phyloP scores from a whole-genome alignment of 2,113 vertebrate genomes.

The Misgurnus anguillicaudatus region DNA sequence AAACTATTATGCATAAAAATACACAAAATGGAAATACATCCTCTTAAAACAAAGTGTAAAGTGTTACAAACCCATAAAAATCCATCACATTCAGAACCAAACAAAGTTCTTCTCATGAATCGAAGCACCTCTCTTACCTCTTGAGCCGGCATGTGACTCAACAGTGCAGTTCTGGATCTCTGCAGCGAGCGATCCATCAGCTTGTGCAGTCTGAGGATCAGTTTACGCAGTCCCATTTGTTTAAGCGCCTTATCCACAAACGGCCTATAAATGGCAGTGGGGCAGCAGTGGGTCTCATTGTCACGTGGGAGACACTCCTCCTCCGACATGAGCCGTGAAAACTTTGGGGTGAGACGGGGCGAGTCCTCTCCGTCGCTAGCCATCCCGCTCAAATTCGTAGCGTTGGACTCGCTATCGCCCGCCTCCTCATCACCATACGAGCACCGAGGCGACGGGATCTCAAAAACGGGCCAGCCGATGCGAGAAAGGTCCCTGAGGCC shows the following conservation, averaged over 20 bases:
- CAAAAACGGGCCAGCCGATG: conserved; percentile 98
- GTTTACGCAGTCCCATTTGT: conserved; percentile 97
- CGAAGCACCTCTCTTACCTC: conserved; percentile 77
- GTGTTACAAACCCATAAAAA: background rate
- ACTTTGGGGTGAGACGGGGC: conserved; percentile 72
- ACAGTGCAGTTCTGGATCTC: conserved; percentile 88
- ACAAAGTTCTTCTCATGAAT: background rate
- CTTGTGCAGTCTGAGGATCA: conserved; percentile 96
- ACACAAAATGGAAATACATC: too few relatives aligned
- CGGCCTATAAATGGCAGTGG: conserved; percentile 94
- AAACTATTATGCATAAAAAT: too few relatives aligned
- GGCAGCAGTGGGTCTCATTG: conserved; percentile 77
- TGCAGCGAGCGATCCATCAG: conserved; percentile 97
- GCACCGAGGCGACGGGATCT: conserved; percentile 91
- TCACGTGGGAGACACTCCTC: conserved; percentile 78
- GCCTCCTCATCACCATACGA: conserved; percentile 82
- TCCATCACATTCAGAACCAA: background rate
- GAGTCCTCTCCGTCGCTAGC: conserved; percentile 63
- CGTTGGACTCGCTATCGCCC: conserved; percentile 73
- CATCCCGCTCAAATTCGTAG: conserved; percentile 58
- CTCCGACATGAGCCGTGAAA: conserved; percentile 81
- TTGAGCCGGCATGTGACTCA: conserved; percentile 77
- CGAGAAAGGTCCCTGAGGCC: conserved; percentile 91
- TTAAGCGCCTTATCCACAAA: conserved; percentile 99
- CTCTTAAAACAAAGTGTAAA: too few relatives aligned